Evolutionary conservation across 2,888 invertebrate genomes (phyloP), one percentile per base, ranked within the genome.

Genomic region (Uloborus plumipes): DNA sequence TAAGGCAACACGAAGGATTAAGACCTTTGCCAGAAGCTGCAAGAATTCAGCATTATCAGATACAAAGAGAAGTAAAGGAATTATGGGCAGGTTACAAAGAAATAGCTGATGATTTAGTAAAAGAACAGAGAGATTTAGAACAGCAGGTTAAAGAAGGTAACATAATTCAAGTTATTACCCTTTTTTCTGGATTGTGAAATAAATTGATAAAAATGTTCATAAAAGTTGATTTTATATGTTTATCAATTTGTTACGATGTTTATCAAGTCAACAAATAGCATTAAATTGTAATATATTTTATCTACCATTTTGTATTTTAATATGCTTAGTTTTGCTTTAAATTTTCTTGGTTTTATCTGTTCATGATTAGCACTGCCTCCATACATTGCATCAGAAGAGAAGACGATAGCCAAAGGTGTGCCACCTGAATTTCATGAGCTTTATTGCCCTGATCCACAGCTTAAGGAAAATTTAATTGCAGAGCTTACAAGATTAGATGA

Each of bases 351-450:
- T 26, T 62, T n/a, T 20, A 50, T 15, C 6, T 64, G 39, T 39
- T 55, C 49, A 20, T 26, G 4, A 26, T 11, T 18, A 84, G 79
- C 84, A 50, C 26, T 73, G 53, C 73, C 79, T 49, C 72, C 58
- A n/a, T 69, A 80, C n/a, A 62, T 83, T 11, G 55, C 66, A 15
- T 73, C 65, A 14, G 80, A 81, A 55, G 84, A 84, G n/a, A 81
- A 77, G 31, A 64, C 65, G n/a, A 64, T 84, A 39, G 58, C 72
- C 13, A 84, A 81, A 65, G 84, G 80, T 51, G 76, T 84, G 26
- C 84, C 84, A 31, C 74, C 73, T 18, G 84, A 84, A 65, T 81
- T 84, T 55, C 81, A 84, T 61, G 80, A 84, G 76, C 81, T 84
- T 71, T 84, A 77, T 18, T 80, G 80, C 67, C 84, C 84, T 22